Evolutionary conservation across 2,888 invertebrate species (phyloP), one percentile per base, ranked within the genome.

Genomic region (Labia minor): DNA sequence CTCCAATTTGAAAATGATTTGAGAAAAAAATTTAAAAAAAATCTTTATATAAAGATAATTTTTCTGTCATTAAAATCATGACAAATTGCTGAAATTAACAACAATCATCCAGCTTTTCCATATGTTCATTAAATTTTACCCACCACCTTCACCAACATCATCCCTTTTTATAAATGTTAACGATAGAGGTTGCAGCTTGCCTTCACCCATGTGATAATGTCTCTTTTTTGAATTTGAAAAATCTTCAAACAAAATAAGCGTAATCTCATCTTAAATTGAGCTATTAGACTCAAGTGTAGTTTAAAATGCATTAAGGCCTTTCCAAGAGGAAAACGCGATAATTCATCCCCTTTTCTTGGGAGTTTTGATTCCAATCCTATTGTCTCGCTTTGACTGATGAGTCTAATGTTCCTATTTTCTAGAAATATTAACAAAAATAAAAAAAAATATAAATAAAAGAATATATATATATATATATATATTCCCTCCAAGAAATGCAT

Each of bases 271-370:
- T 49, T 16, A 49, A 49, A 49, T 49, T 49, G 49, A 49, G 49
- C 49, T 49, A 49, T 49, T 49, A 49, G 49, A 11, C 49, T 3
- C 2, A 16, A 49, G 49, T 49, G 49, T 49, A 49, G 49, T 49
- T 49, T 49, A 49, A 49, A 49, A 49, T 49, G 49, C 49, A 49
- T 49, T 49, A 49, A 49, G 49, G 49, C 49, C 16, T 11, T 49
- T 26, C 26, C 26, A 26, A 26, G 26, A 26, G 26, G 26, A 26
- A 26, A 26, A 26, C 26, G 49, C 16, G 49, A 49, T 49, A 49
- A 49, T 49, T 49, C 49, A 49, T n/a, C 49, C n/a, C 49, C 49
- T 16, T 4, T 49, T 49, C 49, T 49, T 26, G 26, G 8, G 26
- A 26, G 26, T 26, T n/a, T 26, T 26, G 26, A 26, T 26, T 26